Percentiles rank a stretch among this genome's conserved stretches.
phyloP scores from a whole-genome alignment of 1,140 invertebrate species.

The Anagrus nilaparvatae region DNA sequence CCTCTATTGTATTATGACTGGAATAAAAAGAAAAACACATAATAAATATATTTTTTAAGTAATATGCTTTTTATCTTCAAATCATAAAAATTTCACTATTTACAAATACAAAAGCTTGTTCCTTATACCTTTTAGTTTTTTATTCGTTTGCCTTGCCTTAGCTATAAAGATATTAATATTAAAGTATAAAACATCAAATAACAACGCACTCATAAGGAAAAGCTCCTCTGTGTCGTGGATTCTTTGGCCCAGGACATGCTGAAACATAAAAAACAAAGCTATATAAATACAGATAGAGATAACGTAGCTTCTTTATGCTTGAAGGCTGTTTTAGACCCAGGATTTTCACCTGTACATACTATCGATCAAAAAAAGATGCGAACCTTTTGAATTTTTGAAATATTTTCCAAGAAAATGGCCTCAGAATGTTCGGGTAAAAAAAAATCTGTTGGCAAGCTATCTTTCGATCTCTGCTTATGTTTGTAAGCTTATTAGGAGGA shows the following conservation, averaged over 20 bases:
- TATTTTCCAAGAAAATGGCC: no score
- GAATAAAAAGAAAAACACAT: conserved; percentile 5
- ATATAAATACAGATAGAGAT: background rate
- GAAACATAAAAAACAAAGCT: conserved; percentile 25
- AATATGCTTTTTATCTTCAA: conserved; percentile 27
- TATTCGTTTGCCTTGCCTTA: no score
- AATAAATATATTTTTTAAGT: conserved; percentile 2
- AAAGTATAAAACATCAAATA: conserved; percentile 40
- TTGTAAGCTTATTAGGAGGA: no score
- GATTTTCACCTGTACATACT: no score
- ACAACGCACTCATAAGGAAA: conserved; percentile 60
- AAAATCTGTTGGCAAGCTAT: no score
- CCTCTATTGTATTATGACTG: conserved; percentile 18
- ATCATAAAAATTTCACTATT: conserved; percentile 5
- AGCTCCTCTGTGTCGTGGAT: conserved; percentile 36
- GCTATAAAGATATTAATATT: conserved; percentile 4
- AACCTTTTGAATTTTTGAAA: no score
- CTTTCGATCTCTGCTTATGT: no score
- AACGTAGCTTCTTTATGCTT: background rate
- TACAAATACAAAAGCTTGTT: conserved; percentile 2
- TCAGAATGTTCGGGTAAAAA: no score
- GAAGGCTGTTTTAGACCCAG: background rate
- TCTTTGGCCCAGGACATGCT: conserved; percentile 47
- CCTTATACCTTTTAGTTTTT: background rate
- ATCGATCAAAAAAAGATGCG: no score